Base-by-base conservation (phyloP, 2,797 vertebrate genomes). In the Phaenicophaeus curvirostris region DNA sequence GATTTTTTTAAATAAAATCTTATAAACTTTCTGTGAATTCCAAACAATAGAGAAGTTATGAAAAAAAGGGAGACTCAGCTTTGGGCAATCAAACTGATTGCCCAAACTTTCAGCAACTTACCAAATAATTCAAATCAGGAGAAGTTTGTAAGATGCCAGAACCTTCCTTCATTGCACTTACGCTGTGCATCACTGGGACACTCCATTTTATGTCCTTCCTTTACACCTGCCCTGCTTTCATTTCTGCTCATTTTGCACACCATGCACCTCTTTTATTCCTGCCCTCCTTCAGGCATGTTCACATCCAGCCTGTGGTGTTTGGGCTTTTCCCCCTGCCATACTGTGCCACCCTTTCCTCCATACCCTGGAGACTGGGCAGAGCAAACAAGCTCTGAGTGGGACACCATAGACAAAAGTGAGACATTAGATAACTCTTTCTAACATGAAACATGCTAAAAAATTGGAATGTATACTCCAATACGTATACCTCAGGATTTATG, bases 111-210 rank as follows among this genome's bases (percentile, higher is more conserved):
- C 31, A 85, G 55, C 0, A 0, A 73, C 23, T 59, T 59, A 44
- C 4, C 39, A n/a, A 67, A 41, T 41, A 84, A 75, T 75, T 78
- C 67, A 66, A 66, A 78, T 23, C 3, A 16, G 44, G 50, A 58
- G 42, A 73, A 61, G 21, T 21, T 13, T 1, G 8, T 7, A 69
- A 62, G 46, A 59, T 1, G 2, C 21, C 6, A 9, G 59, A 82
- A 67, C 7, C 27, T 53, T 12, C 44, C 44, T 72, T 46, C 12
- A 1, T 1, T n/a, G 51, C 44, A 44, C 30, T 78, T 19, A 15
- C 0, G 0, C 15, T 27, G 5, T 41, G 27, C 4, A 3, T 35
- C 9, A 5, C 24, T 3, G 3, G 30, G 54, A 79, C 2, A 4
- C 39, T 65, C 10, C 23, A 35, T 28, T 69, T 35, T 10, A 46